Conservation (phyloP, 1,140 invertebrate genomes). For the Megalopta genalis region DNA sequence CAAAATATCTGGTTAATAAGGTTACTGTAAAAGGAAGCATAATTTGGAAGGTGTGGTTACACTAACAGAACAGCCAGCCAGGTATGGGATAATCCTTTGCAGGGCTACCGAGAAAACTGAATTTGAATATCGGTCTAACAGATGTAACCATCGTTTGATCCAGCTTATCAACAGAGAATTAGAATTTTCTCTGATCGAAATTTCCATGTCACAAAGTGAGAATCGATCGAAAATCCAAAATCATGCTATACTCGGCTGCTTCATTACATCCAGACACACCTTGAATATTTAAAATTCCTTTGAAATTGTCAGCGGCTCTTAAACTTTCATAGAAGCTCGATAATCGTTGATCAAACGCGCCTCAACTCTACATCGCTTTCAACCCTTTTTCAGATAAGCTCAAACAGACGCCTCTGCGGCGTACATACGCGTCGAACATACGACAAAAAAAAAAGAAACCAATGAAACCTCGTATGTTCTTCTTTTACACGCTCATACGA, state of each 20-base stretch:
- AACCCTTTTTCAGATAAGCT: conserved; percentile 59
- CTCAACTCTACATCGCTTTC: conserved; percentile 58
- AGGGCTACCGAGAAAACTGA: no score
- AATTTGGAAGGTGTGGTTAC: neutral
- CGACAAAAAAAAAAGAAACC: conserved; percentile 29
- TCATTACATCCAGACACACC: no score
- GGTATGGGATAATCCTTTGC: neutral
- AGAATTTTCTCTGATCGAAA: no score
- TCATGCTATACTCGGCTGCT: no score
- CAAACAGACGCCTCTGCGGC: conserved; percentile 54
- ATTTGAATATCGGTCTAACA: no score
- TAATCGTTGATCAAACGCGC: conserved; percentile 47
- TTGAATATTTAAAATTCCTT: no score
- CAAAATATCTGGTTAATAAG: neutral
- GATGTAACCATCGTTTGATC: no score
- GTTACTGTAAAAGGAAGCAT: neutral
- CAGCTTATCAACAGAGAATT: no score
- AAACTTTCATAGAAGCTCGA: conserved; percentile 23
- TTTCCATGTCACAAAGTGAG: no score
- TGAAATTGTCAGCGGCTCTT: no score
- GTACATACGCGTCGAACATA: conserved; percentile 52
- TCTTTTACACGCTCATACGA: conserved; percentile 63
- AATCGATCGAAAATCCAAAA: no score
- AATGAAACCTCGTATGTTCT: conserved; percentile 45
- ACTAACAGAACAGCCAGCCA: neutral